Evolutionary conservation across 2,888 invertebrate species (phyloP).

Genomic region (Polylopha cassiicola): DNA sequence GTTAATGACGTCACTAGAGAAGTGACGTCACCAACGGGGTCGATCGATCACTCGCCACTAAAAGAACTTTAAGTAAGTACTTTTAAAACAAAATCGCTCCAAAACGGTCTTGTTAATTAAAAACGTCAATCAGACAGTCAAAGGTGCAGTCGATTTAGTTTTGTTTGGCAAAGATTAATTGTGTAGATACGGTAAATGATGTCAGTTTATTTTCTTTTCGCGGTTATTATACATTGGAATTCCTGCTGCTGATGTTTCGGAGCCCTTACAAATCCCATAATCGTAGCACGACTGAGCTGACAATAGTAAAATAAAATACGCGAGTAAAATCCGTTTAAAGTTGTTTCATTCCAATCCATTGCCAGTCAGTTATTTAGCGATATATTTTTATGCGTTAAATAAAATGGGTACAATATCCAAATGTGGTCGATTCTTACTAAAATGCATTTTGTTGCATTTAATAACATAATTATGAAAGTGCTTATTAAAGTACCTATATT

Average conservation of each 20-base stretch:
- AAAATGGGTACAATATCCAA: neutral
- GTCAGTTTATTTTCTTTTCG: too few relatives aligned
- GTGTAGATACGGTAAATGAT: conserved; percentile 6
- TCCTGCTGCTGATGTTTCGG: too few relatives aligned
- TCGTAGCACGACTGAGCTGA: too few relatives aligned
- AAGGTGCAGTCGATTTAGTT: conserved; percentile 40
- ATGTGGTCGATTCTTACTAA: neutral
- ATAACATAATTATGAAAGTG: too few relatives aligned
- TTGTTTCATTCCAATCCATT: too few relatives aligned
- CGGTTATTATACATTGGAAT: too few relatives aligned
- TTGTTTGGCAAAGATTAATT: conserved; percentile 40
- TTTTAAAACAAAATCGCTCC: conserved; percentile 37
- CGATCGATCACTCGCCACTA: conserved; percentile 47
- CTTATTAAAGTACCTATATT: too few relatives aligned
- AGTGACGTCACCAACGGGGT: conserved; percentile 28
- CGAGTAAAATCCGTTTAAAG: too few relatives aligned
- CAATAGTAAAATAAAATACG: too few relatives aligned
- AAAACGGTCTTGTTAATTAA: conserved; percentile 60
- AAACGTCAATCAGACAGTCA: conserved; percentile 59
- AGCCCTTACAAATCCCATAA: too few relatives aligned
- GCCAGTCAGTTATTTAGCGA: too few relatives aligned
- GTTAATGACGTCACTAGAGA: conserved; percentile 20
- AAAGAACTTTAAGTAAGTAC: conserved; percentile 31
- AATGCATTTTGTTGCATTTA: neutral
- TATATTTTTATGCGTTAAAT: neutral